A percentile compares a stretch with the other conserved stretches of the same genome.
phyloP scores from a whole-genome alignment of 2,888 invertebrate species.

The Diloba caeruleocephala region DNA sequence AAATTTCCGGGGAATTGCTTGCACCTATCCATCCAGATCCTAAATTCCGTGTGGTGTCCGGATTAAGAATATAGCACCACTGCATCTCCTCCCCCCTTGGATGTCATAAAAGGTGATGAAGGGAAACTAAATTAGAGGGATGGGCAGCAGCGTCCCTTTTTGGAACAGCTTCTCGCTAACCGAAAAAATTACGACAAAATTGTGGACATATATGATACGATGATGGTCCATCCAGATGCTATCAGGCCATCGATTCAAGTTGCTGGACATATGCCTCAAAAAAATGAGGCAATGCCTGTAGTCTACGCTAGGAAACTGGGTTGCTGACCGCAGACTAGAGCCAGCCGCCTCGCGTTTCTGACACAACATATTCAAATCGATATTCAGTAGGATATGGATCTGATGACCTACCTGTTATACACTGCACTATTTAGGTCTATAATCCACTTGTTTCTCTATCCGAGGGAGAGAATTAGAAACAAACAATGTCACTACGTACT shows the following conservation, averaged over 20 bases:
- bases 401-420: not conserved
- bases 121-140: no score
- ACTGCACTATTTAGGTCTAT: not conserved
- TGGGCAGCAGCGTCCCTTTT: no score
- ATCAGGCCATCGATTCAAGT: not conserved
- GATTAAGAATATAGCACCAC: no score
- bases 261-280: not conserved
- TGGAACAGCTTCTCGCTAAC: no score
- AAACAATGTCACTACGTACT: no score
- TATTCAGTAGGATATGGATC: not conserved
- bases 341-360: conserved; percentile 9
- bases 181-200: no score
- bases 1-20: no score
- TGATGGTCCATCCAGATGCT: not conserved
- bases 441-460: not conserved
- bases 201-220: no score
- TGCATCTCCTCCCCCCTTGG: no score
- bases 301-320: not conserved
- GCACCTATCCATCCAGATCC: no score
- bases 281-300: not conserved
- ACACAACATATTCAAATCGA: conserved; percentile 1
- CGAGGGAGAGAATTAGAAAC: not conserved
- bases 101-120: no score
- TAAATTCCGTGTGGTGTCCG: no score
- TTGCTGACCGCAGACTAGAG: conserved; percentile 16